A percentile compares a stretch with the other conserved stretches of the same genome.
These are phyloP conservation scores for Drosophila demipolita DNA, from an alignment of 2,888 invertebrate species.

Conservation along the genomic window DNA sequence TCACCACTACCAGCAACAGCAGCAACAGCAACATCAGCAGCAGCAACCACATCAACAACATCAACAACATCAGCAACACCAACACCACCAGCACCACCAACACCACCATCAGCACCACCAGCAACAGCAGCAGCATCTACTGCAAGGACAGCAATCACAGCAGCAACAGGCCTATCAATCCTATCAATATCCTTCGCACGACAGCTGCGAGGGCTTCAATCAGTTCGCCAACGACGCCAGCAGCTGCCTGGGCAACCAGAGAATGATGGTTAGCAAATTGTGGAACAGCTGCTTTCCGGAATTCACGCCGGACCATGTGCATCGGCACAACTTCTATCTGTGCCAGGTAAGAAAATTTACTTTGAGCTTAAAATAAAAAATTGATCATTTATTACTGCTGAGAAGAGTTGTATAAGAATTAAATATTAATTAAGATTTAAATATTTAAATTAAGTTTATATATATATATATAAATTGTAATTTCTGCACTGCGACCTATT, in stretches of 20 bases:
- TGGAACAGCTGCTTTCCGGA: constrained; percentile 85
- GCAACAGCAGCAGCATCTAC: constrained; percentile 60
- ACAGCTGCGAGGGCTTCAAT: constrained; percentile 82
- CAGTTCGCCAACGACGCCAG: constrained; percentile 80
- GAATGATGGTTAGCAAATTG: constrained; percentile 85
- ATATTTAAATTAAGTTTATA: background rate
- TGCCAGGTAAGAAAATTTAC: constrained; percentile 80
- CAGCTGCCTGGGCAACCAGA: constrained; percentile 82
- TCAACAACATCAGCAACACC: constrained; percentile 43
- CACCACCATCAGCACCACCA: constrained; percentile 50
- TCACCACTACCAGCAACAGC: constrained; percentile 59
- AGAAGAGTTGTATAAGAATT: background rate
- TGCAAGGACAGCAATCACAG: constrained; percentile 56
- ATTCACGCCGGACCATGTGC: constrained; percentile 84
- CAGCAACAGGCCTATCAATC: constrained; percentile 68
- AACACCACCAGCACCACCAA: constrained; percentile 53
- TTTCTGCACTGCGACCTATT: too few relatives aligned
- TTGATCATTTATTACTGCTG: background rate
- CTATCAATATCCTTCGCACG: constrained; percentile 72
- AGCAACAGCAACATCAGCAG: constrained; percentile 53
- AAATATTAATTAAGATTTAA: background rate
- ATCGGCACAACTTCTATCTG: constrained; percentile 85
- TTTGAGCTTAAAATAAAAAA: background rate
- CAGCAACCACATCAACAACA: constrained; percentile 55
- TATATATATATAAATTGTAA: too few relatives aligned